Percentiles rank a stretch among this genome's conserved stretches.
Evolutionary conservation across 2,888 invertebrate genomes (phyloP).

Genomic region (Frankliniella intonsa): DNA sequence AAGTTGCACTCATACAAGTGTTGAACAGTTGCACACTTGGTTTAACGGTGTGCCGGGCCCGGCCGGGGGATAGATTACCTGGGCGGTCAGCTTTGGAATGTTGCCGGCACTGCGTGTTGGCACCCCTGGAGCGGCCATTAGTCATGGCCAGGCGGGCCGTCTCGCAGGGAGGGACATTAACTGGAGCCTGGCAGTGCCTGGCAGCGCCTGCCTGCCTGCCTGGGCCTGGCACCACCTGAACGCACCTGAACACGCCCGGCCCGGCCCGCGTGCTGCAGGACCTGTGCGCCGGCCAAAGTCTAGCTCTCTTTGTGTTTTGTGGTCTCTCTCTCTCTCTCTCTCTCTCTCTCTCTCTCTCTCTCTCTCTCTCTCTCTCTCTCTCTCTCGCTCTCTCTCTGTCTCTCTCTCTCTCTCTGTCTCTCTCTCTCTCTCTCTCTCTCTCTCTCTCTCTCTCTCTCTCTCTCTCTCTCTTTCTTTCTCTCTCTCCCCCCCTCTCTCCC

Average conservation of each 20-base stretch:
- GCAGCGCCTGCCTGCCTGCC: too few relatives aligned
- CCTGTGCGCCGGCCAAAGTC: too few relatives aligned
- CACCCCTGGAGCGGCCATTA: neutral
- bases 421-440: neutral
- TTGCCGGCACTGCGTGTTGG: constrained; percentile 7
- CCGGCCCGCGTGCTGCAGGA: too few relatives aligned
- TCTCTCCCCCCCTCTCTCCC: neutral
- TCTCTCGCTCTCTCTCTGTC: neutral
- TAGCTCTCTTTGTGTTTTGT: too few relatives aligned
- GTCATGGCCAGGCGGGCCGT: neutral
- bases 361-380: neutral
- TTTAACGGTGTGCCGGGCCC: neutral
- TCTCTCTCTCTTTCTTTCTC: neutral
- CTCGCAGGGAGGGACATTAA: too few relatives aligned
- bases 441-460: neutral
- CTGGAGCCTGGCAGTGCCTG: too few relatives aligned
- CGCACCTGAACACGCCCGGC: too few relatives aligned
- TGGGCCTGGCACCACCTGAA: too few relatives aligned
- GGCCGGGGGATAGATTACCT: constrained; percentile 9
- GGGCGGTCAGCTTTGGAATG: constrained; percentile 23
- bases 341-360: neutral
- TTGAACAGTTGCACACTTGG: too few relatives aligned
- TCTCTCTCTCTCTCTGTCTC: neutral
- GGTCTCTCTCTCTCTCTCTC: neutral
- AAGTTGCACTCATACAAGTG: too few relatives aligned